Percentiles rank a stretch among this genome's conserved stretches.
Evolutionary conservation across 2,113 vertebrate genomes (phyloP).

Genomic region (Probosciger aterrimus): DNA sequence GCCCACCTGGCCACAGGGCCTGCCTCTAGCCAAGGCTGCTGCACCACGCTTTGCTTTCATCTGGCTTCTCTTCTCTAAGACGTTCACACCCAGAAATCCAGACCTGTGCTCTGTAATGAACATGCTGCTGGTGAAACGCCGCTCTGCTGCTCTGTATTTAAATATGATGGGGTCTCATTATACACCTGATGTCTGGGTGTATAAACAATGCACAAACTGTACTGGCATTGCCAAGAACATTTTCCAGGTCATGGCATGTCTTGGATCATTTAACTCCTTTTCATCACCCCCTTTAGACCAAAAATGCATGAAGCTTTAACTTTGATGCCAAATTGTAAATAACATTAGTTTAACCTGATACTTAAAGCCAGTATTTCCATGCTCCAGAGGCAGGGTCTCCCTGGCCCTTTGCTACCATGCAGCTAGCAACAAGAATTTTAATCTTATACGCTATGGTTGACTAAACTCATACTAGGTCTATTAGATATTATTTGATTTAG

Average conservation of each 20-base stretch:
- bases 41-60: rapidly evolving
- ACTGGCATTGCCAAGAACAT: not conserved
- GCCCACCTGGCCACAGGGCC: not conserved
- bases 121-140: not conserved
- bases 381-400: constrained; percentile 48
- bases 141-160: not conserved
- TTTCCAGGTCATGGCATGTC: constrained; percentile 11
- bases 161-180: not conserved
- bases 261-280: constrained; percentile 21
- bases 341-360: constrained; percentile 73
- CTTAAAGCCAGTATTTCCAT: constrained; percentile 62
- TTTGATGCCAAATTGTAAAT: constrained; percentile 58
- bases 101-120: not conserved
- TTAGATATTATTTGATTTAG: constrained; percentile 74
- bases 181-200: constrained; percentile 17
- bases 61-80: rapidly evolving
- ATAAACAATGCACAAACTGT: not conserved
- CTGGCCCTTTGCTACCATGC: constrained; percentile 63
- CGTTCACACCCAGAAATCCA: rapidly evolving
- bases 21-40: not conserved
- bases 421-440: constrained; percentile 73
- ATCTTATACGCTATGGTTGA: constrained; percentile 72
- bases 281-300: constrained; percentile 35
- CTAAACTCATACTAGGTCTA: constrained; percentile 70
- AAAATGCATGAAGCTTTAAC: constrained; percentile 57